Conservation (phyloP, 2,888 invertebrate species). For the Phania funesta region DNA sequence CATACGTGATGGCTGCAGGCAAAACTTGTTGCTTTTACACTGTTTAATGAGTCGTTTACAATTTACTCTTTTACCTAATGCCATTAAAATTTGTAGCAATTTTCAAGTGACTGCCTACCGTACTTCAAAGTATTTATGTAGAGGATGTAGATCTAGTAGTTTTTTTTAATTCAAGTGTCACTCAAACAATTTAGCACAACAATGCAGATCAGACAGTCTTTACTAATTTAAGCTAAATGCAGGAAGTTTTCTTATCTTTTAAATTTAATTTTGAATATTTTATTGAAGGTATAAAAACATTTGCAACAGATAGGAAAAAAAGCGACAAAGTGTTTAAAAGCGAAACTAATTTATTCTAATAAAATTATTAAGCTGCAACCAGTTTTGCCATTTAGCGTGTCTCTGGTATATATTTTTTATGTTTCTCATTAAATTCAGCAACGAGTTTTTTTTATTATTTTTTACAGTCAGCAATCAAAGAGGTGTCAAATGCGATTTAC, state of each 20-base stretch:
- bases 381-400: background rate
- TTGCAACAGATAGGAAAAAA: background rate
- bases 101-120: background rate
- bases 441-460: background rate
- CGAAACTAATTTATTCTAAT: background rate
- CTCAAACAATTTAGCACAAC: constrained; percentile 30
- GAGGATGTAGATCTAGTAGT: constrained; percentile 10
- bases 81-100: constrained; percentile 28
- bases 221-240: constrained; percentile 21
- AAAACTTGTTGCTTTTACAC: constrained; percentile 27
- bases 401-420: background rate
- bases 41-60: background rate
- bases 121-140: constrained; percentile 22
- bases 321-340: background rate
- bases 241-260: constrained; percentile 33
- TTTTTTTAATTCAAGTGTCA: constrained; percentile 33
- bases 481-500: constrained; percentile 42
- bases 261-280: background rate
- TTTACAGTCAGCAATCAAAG: constrained; percentile 2
- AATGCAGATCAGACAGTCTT: background rate
- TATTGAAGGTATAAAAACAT: background rate
- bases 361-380: background rate
- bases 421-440: constrained; percentile 15
- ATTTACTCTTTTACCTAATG: constrained; percentile 37
- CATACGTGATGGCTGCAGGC: background rate